Base-by-base conservation (phyloP, 2,113 vertebrate genomes). In the Myiozetetes cayanensis region DNA sequence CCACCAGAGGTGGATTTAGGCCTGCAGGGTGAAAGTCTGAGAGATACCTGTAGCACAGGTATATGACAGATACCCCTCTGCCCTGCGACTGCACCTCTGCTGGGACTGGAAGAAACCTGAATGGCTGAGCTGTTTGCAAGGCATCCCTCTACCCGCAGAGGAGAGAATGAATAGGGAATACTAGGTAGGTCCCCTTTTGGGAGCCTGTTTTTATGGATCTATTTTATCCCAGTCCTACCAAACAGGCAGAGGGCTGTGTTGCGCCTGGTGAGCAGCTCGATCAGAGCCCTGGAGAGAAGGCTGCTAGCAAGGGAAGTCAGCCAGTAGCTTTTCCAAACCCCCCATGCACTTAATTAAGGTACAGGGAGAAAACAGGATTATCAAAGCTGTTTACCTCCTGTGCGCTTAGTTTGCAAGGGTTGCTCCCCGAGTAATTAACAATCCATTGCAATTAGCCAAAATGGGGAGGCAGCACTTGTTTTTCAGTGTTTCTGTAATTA, bases 401-500 rank as follows among this genome's bases (percentile, higher is more conserved):
- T 18, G 31, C 0, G 1, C 73, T 94, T 61, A 84, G 44, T 93
- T 84, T 49, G 52, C 31, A 19, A 37, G 58, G 77, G 37, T 35
- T 95, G 53, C 53, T 92, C 3, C 0, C 33, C 7, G 35, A 79
- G 71, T 49, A 90, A 90, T 93, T 94, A 94, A 77, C 89, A 90
- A 86, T n/a, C 52, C 76, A 78, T 71, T 78, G 70, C 72, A 90
- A 95, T 91, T 91, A 93, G 59, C 72, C 25, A 23, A 49, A 86
- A 85, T 25, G 15, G 79, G 85, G 46, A 88, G 58, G 59, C 37
- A 95, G 66, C 41, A n/a, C 27, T 95, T 72, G 53, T 62, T 92
- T 92, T 91, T 56, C 84, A 85, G 56, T 50, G 22, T 37, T 71
- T 91, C 70, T n/a, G 15, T 31, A 74, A 58, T 53, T 93, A 71